Percentiles rank a stretch among this genome's conserved stretches.
These are phyloP conservation scores for Sminthurinus aureus DNA, from an alignment of 2,888 invertebrate genomes.

Conservation along the genomic window DNA sequence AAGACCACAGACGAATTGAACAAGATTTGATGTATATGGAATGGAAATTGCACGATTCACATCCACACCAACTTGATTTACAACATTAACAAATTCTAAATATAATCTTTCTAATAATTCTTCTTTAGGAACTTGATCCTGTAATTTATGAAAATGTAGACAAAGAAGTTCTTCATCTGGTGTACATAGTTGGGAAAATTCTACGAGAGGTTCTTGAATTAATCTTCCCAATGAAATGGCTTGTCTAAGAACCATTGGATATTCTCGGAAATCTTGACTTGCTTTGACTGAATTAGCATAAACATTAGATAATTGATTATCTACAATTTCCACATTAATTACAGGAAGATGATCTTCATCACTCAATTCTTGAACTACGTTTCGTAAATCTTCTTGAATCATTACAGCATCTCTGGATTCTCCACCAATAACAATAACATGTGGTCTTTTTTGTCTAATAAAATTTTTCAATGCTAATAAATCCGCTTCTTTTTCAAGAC, in stretches of 20 bases:
- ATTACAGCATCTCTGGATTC: conserved; percentile 87
- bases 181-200: conserved; percentile 95
- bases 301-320: conserved; percentile 91
- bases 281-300: conserved; percentile 92
- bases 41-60: conserved; percentile 92
- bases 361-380: conserved; percentile 75
- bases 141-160: conserved; percentile 86
- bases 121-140: conserved; percentile 74
- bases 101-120: conserved; percentile 84
- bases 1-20: conserved; percentile 97
- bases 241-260: conserved; percentile 87
- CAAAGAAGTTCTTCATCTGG: conserved; percentile 96
- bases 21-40: conserved; percentile 83
- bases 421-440: conserved; percentile 84
- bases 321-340: conserved; percentile 88
- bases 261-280: conserved; percentile 87
- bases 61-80: conserved; percentile 98
- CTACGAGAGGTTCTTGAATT: conserved; percentile 94
- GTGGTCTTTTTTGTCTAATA: conserved; percentile 74
- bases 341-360: conserved; percentile 87
- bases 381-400: conserved; percentile 80
- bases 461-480: conserved; percentile 78
- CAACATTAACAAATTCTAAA: conserved; percentile 88
- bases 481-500: conserved; percentile 73
- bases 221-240: conserved; percentile 92